These are phyloP conservation scores for Carduelis carduelis DNA, from an alignment of 2,797 vertebrate species.

Conservation along the genomic window DNA sequence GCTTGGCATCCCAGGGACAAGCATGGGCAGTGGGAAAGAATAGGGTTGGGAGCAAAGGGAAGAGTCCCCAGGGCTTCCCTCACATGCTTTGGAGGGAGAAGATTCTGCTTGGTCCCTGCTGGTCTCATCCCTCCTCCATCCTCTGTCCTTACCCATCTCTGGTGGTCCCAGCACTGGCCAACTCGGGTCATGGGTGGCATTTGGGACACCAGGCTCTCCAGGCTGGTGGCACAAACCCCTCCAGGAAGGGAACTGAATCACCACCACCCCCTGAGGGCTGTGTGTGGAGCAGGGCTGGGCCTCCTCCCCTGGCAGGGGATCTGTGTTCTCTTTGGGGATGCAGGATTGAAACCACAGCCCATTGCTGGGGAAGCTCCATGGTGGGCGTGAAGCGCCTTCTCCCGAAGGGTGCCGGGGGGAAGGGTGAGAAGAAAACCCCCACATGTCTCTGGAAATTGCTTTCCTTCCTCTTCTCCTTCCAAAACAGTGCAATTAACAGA, in stretches of 20 bases:
- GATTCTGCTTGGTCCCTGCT: not conserved
- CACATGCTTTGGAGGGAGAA: not conserved
- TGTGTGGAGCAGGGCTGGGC: not conserved
- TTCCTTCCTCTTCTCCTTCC: constrained; percentile 35
- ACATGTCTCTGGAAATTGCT: not conserved
- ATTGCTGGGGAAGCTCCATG: not conserved
- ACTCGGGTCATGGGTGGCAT: fast-evolving
- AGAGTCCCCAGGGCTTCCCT: not conserved
- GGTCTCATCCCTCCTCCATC: not conserved
- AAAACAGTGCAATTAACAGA: not conserved
- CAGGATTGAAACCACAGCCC: constrained; percentile 10
- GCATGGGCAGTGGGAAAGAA: not conserved
- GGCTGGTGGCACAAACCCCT: not conserved
- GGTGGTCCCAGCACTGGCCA: fast-evolving
- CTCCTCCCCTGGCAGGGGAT: not conserved
- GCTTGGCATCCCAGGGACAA: not conserved
- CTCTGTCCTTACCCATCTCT: fast-evolving
- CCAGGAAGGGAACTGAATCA: not conserved
- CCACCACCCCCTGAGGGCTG: not conserved
- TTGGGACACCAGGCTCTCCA: not conserved
- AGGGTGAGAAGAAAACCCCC: not conserved
- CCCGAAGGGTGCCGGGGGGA: not conserved
- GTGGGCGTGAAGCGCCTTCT: not conserved
- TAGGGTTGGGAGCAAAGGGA: not conserved
- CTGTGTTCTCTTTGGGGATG: not conserved